phyloP scores from a whole-genome alignment of 1,140 invertebrate species.

The Venturia canescens region DNA sequence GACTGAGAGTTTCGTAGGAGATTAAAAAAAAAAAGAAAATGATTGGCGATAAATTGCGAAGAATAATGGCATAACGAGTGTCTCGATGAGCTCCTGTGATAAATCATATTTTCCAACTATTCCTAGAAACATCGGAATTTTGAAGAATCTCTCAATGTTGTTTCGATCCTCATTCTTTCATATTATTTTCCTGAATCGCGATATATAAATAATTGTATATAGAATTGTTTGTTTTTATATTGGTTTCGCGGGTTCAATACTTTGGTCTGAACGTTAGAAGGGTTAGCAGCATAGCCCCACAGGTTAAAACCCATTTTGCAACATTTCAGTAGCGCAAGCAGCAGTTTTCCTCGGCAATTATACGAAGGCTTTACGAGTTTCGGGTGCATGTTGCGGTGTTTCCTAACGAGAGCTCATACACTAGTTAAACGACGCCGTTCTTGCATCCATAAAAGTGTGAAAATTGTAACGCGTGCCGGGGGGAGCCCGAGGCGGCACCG shows the following conservation, averaged over 20 bases:
- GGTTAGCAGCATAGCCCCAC: no score
- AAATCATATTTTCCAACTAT: background rate
- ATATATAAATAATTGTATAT: no score
- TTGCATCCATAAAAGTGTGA: constrained; percentile 21
- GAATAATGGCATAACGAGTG: background rate
- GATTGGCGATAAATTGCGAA: constrained; percentile 1
- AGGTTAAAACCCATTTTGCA: background rate
- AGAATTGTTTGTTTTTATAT: no score
- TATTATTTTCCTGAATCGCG: background rate
- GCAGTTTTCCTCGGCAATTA: background rate
- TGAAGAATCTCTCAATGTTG: background rate
- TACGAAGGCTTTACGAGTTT: background rate
- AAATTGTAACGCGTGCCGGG: constrained; percentile 29
- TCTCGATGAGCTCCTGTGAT: background rate
- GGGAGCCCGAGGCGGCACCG: constrained; percentile 3
- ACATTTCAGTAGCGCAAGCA: background rate
- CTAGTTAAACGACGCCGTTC: background rate
- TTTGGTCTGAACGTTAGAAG: no score
- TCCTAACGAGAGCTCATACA: constrained; percentile 28
- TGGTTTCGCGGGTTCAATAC: no score
- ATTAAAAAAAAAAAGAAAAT: constrained; percentile 11
- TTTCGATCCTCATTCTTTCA: background rate
- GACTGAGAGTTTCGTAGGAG: background rate
- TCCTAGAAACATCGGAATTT: background rate
- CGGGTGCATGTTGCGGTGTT: background rate